Evolutionary conservation across 2,113 vertebrate genomes (phyloP).

Genomic region (Amphilophus citrinellus): DNA sequence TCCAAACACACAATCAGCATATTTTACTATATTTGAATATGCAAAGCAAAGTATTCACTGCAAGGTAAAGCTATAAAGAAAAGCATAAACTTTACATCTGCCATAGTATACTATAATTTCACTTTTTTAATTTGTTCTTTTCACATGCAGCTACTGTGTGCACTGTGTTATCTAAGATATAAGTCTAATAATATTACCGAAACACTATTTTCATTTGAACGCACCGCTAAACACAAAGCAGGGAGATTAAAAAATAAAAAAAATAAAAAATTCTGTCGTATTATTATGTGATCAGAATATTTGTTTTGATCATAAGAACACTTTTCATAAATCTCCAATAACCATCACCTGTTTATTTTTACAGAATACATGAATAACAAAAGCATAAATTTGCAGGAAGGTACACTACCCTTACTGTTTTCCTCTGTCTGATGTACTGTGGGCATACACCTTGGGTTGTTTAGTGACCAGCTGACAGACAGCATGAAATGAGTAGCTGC

Average conservation of each 20-base stretch:
- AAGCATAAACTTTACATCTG: neutral
- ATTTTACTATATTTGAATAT: neutral
- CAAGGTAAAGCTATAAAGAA: neutral
- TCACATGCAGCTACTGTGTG: neutral
- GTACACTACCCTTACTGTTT: neutral
- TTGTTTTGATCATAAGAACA: neutral
- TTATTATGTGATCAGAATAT: neutral
- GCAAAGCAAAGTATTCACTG: neutral
- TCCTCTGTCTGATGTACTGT: neutral
- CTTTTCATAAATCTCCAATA: neutral
- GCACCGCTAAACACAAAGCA: neutral
- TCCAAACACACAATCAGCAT: neutral
- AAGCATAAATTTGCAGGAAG: neutral
- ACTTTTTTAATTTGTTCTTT: neutral
- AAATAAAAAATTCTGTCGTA: neutral
- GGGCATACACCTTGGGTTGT: conserved; percentile 21
- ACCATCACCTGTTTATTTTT: neutral
- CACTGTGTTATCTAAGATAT: neutral
- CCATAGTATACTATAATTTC: neutral
- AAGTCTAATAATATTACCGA: neutral
- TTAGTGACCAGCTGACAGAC: conserved; percentile 37
- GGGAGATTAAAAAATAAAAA: neutral
- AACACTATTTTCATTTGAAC: neutral
- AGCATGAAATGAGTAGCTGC: conserved; percentile 27
- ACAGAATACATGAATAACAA: neutral